Evolutionary conservation across 2,113 vertebrate genomes (phyloP), one percentile per base, ranked within the genome.

Genomic region (Catharus minimus): DNA sequence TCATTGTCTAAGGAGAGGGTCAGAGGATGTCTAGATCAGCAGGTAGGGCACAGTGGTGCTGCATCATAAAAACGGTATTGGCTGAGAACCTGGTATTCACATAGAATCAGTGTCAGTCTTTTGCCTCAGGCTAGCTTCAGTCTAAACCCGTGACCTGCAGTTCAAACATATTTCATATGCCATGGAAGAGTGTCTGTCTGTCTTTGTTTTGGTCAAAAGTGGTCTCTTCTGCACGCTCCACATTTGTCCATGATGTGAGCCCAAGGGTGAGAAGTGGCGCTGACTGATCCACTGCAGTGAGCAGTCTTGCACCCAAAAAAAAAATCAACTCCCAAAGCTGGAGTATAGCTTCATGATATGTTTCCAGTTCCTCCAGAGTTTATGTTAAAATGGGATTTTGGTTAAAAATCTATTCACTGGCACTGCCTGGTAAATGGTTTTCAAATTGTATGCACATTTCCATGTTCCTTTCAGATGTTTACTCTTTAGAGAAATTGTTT

Each of bases 211-310:
- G 5, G 15, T 62, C 11, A 46, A 66, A 71, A 71, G 28, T 3
- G 5, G 10, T 64, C n/a, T 80, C 20, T 68, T 65, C 23, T 87
- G 9, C 27, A 18, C 41, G 15, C 26, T 77, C 14, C 52, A 21
- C 41, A 30, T 10, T 22, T 23, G 4, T 26, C 15, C 10, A 3
- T 47, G 28, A 23, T 33, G 23, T 46, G 21, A 80, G 9, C 11
- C 20, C 5, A 44, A 26, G 13, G 9, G 2, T 41, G 19, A 27
- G n/a, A 88, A 23, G 36, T 19, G 12, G 7, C 0, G 0, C 5
- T 61, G 53, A 36, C 27, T 44, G 46, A 44, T 19, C 27, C 46
- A 30, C 19, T 78, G 17, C 10, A 18, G 14, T 7, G 24, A 49
- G 6, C 0, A 5, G 10, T 26, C 28, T 17, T 6, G 3, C 49